phyloP scores from a whole-genome alignment of 2,113 vertebrate species.

The Tupaia tana region DNA sequence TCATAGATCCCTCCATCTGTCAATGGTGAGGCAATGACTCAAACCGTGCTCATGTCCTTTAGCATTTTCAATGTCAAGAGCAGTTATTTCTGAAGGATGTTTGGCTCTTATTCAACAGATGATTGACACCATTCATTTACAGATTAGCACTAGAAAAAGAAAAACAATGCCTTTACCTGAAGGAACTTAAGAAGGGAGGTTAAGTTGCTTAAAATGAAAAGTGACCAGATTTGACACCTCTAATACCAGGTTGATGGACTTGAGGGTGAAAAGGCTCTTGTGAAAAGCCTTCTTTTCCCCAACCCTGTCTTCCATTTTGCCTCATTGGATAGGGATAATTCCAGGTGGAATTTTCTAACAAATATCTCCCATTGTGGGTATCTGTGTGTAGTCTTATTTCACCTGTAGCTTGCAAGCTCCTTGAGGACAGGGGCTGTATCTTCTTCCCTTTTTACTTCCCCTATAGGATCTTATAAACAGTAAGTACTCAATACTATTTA shows the following conservation, averaged over 20 bases:
- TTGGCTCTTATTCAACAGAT: not conserved
- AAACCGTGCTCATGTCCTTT: not conserved
- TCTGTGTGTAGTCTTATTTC: not conserved
- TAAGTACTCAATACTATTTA: not conserved
- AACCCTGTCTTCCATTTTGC: not conserved
- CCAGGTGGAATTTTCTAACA: not conserved
- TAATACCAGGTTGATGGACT: not conserved
- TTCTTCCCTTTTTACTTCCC: not conserved
- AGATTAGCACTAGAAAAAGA: not conserved
- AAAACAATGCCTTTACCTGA: not conserved
- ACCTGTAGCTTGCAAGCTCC: not conserved
- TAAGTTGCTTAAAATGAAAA: not conserved
- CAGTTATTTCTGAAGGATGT: not conserved
- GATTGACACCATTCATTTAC: not conserved
- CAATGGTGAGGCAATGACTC: not conserved
- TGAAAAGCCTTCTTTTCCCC: not conserved
- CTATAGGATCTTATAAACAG: not conserved
- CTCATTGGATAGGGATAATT: not conserved
- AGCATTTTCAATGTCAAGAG: not conserved
- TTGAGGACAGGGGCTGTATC: not conserved
- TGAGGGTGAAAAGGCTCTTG: not conserved
- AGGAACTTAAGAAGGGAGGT: conserved; percentile 19
- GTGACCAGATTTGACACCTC: not conserved
- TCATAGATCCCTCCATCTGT: not conserved
- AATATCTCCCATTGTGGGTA: not conserved